Conservation (phyloP, 2,888 invertebrate species). For the Theristus sp. region DNA sequence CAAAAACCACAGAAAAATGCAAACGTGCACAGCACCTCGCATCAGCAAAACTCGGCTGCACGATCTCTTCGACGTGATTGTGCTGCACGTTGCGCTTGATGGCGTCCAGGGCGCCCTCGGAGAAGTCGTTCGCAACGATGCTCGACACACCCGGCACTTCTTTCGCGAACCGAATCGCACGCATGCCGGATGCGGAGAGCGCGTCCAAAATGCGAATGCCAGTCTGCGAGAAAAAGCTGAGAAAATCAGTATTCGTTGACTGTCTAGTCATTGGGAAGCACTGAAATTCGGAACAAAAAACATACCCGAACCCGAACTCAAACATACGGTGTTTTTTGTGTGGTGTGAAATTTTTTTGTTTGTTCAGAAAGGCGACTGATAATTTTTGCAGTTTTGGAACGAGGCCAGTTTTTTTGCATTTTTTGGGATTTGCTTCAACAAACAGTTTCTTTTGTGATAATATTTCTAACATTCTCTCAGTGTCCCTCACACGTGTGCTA, state of each 20-base stretch:
- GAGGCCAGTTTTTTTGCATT: no score
- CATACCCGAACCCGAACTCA: background rate
- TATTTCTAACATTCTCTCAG: no score
- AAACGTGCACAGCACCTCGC: background rate
- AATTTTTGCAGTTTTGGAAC: conserved; percentile 27
- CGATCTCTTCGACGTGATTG: conserved; percentile 37
- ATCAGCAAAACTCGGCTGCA: background rate
- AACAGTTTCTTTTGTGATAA: no score
- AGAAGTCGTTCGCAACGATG: conserved; percentile 43
- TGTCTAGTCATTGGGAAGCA: background rate
- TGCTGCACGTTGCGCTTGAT: conserved; percentile 58
- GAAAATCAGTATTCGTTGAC: no score
- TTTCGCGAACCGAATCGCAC: conserved; percentile 86
- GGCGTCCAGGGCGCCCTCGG: conserved; percentile 58
- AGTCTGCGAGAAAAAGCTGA: background rate
- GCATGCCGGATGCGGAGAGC: conserved; percentile 76
- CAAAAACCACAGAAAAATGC: background rate
- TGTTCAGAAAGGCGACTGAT: no score
- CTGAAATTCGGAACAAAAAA: background rate
- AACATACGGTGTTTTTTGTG: background rate
- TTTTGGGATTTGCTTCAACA: no score
- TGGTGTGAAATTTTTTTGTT: no score
- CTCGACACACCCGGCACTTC: conserved; percentile 44
- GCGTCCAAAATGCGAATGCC: conserved; percentile 58
- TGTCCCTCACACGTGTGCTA: no score